Evolutionary conservation across 1,140 invertebrate genomes (phyloP).

Genomic region (Drosophila sulfurigaster): DNA sequence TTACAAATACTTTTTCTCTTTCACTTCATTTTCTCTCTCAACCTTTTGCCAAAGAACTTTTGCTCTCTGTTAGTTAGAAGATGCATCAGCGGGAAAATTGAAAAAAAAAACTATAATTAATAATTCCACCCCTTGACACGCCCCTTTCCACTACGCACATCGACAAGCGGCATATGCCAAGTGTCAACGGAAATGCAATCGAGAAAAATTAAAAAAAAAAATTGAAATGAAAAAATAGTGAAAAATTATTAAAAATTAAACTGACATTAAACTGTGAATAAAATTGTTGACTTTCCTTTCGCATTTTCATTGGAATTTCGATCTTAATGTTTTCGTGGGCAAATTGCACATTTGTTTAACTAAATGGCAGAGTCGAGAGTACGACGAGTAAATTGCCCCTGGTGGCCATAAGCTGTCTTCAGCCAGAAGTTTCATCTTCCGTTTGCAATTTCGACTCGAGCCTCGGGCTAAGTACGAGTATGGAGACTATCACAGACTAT

Average conservation of each 20-base stretch:
- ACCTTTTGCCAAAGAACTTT: too few relatives aligned
- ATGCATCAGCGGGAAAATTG: conserved; percentile 34
- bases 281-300: conserved; percentile 34
- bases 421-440: conserved; percentile 32
- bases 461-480: not conserved
- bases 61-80: conserved; percentile 34
- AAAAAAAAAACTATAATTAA: conserved; percentile 46
- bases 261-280: conserved; percentile 46
- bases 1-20: too few relatives aligned
- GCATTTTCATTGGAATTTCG: conserved; percentile 1
- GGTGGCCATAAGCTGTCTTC: conserved; percentile 12
- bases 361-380: conserved; percentile 12
- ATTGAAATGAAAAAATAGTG: conserved; percentile 8
- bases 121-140: conserved; percentile 39
- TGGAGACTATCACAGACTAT: too few relatives aligned
- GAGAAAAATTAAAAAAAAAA: conserved; percentile 25
- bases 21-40: not conserved
- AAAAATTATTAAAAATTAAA: conserved; percentile 18
- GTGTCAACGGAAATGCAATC: conserved; percentile 45
- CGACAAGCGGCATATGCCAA: conserved; percentile 57
- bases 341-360: conserved; percentile 46
- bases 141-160: not conserved
- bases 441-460: conserved; percentile 41
- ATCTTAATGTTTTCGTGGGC: not conserved
- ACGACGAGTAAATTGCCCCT: conserved; percentile 1